Percentiles rank a stretch among this genome's conserved stretches.
These are phyloP conservation scores for Bellardia bayeri DNA, from an alignment of 2,888 invertebrate genomes.

Conservation along the genomic window DNA sequence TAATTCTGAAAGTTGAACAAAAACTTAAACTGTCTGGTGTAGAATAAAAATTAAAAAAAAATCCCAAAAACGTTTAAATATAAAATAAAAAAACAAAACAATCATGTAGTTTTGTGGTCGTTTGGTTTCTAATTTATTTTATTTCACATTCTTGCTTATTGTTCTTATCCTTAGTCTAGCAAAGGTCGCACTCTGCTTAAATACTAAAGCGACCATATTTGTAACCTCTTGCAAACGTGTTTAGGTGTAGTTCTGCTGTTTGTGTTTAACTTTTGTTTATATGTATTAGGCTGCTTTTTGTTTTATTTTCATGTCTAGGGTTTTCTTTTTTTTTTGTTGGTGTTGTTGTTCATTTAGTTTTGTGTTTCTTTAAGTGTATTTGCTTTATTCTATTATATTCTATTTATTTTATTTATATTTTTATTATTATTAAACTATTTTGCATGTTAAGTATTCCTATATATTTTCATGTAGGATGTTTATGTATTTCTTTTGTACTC, in stretches of 20 bases:
- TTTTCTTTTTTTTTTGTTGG: neutral
- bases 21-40: neutral
- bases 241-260: slow-evolving; percentile 45
- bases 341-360: slow-evolving; percentile 27
- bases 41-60: neutral
- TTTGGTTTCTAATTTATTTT: slow-evolving; percentile 43
- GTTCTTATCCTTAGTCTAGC: neutral
- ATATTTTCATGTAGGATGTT: slow-evolving; percentile 59
- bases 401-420: slow-evolving; percentile 49
- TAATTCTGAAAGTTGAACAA: neutral
- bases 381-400: neutral
- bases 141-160: neutral
- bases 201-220: slow-evolving; percentile 48
- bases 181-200: neutral
- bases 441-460: slow-evolving; percentile 57
- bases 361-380: neutral
- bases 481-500: slow-evolving; percentile 22
- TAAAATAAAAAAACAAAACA: neutral
- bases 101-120: slow-evolving; percentile 57
- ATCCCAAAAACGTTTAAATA: neutral
- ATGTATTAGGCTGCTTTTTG: slow-evolving; percentile 28
- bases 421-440: slow-evolving; percentile 57
- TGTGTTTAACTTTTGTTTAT: slow-evolving; percentile 53
- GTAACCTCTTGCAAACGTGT: slow-evolving; percentile 63
- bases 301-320: slow-evolving; percentile 33